These are phyloP conservation scores for Scaptomyza flava DNA, from an alignment of 2,888 invertebrate species.

Conservation along the genomic window DNA sequence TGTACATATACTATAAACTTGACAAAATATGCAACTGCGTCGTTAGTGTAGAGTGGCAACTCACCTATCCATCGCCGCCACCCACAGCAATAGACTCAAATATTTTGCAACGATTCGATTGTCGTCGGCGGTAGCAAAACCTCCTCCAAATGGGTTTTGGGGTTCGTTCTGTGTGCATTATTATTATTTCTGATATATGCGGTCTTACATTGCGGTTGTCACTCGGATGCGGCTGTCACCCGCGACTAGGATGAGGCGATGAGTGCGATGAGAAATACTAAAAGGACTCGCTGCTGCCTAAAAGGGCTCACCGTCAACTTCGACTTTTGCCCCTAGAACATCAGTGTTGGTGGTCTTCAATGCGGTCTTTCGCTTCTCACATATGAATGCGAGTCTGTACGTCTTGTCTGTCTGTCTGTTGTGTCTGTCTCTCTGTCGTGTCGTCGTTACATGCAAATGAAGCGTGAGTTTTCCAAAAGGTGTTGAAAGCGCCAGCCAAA, in stretches of 20 bases:
- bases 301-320: constrained; percentile 28
- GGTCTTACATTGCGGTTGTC: constrained; percentile 79
- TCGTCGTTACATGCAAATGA: constrained; percentile 80
- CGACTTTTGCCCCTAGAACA: constrained; percentile 15
- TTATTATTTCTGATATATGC: constrained; percentile 79
- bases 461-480: constrained; percentile 80
- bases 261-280: neutral
- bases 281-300: constrained; percentile 14
- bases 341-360: constrained; percentile 44
- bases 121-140: constrained; percentile 32
- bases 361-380: constrained; percentile 51
- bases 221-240: constrained; percentile 66
- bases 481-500: constrained; percentile 72
- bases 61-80: too few species aligned
- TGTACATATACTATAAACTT: constrained; percentile 36
- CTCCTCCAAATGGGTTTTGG: constrained; percentile 47
- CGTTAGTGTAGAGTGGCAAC: constrained; percentile 53
- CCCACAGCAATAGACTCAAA: constrained; percentile 26
- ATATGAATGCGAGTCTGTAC: neutral
- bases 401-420: neutral
- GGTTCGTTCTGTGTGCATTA: constrained; percentile 53
- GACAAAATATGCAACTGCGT: constrained; percentile 76
- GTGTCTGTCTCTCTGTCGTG: constrained; percentile 27
- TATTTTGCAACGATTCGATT: constrained; percentile 77
- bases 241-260: constrained; percentile 23